A percentile compares a stretch with the other conserved stretches of the same genome.
phyloP scores from a whole-genome alignment of 2,888 invertebrate species.

The Philereme vetulata region DNA sequence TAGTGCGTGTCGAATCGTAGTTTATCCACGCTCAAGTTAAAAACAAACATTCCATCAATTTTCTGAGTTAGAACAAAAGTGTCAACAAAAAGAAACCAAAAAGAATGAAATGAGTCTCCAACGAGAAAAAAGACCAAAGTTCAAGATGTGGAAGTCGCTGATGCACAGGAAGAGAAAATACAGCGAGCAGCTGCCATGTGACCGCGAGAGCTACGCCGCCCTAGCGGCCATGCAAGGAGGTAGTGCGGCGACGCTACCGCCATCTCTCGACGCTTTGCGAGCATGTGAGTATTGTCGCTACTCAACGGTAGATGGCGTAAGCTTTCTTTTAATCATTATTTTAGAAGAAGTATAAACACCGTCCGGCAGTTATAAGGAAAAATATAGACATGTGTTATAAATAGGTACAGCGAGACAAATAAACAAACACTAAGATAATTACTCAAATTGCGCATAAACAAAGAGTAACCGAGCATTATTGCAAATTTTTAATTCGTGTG shows the following conservation, averaged over 20 bases:
- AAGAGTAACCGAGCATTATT: too few relatives aligned
- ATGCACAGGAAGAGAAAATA: constrained; percentile 77
- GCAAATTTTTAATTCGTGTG: too few relatives aligned
- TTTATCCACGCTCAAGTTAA: constrained; percentile 4
- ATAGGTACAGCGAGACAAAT: too few relatives aligned
- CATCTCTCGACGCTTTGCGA: constrained; percentile 78
- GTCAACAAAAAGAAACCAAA: constrained; percentile 42
- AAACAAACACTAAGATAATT: too few relatives aligned
- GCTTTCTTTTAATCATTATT: background rate
- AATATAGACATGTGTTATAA: too few relatives aligned
- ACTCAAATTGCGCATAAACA: too few relatives aligned
- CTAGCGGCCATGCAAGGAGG: constrained; percentile 79
- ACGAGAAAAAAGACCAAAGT: constrained; percentile 66
- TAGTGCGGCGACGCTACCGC: constrained; percentile 76
- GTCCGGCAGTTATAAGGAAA: too few relatives aligned
- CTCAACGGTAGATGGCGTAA: constrained; percentile 63
- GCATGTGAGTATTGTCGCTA: constrained; percentile 78
- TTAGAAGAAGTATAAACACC: background rate
- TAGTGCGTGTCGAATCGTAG: constrained; percentile 12
- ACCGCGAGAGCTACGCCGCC: constrained; percentile 74
- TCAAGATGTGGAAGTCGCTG: constrained; percentile 79
- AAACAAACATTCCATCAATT: constrained; percentile 1
- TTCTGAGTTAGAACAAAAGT: constrained; percentile 8
- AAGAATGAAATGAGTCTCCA: constrained; percentile 71
- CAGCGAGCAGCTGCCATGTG: constrained; percentile 70